phyloP scores from a whole-genome alignment of 2,797 vertebrate species.

The Schizothorax lantsangensis region DNA sequence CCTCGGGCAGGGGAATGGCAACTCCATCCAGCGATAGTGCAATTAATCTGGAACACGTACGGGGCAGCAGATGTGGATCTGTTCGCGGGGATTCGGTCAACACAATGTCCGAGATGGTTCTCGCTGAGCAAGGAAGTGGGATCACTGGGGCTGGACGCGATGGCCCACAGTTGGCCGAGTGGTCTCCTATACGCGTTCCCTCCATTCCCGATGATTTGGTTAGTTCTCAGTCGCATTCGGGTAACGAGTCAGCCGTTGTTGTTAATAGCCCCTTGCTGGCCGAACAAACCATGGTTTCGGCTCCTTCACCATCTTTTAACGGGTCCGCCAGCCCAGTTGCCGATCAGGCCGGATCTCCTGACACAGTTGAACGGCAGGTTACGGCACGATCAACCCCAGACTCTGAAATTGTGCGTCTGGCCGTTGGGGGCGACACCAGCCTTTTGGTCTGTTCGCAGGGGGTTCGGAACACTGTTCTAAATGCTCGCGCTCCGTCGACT shows the following conservation, averaged over 20 bases:
- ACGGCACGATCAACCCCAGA: neutral
- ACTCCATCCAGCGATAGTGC: neutral
- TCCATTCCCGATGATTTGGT: neutral
- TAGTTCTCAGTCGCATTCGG: slow-evolving; percentile 17
- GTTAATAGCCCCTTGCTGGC: neutral
- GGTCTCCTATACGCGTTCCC: neutral
- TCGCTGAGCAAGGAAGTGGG: neutral
- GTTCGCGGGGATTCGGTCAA: neutral
- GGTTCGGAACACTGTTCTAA: no score
- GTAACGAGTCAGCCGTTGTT: slow-evolving; percentile 12
- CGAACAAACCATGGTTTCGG: neutral
- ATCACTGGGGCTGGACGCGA: neutral
- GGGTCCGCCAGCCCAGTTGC: neutral
- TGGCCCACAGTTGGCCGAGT: neutral
- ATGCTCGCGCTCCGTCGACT: no score
- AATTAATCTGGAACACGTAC: neutral
- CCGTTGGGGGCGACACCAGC: no score
- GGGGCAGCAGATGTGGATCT: neutral
- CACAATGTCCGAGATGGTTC: neutral
- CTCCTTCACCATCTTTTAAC: neutral
- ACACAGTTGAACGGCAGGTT: slow-evolving; percentile 17
- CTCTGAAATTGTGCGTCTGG: neutral
- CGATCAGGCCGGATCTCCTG: neutral
- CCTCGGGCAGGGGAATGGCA: neutral
- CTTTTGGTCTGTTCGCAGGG: no score